Base-by-base conservation (phyloP, 53 echinoderm and acorn worm species). In the Arbacia lixula region DNA sequence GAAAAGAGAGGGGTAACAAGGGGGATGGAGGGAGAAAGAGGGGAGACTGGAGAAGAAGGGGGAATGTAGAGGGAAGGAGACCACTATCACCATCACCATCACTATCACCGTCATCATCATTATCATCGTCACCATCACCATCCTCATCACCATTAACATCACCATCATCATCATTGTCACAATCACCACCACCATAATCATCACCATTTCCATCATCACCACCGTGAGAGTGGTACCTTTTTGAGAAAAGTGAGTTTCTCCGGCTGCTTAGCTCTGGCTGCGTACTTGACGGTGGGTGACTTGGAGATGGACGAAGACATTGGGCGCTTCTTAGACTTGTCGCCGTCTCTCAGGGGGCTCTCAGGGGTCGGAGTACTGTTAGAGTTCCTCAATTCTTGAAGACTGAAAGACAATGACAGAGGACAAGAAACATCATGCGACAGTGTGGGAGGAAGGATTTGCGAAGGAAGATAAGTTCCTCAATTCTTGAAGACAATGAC, bases 241-340 rank as follows among this genome's bases (percentile, higher is more conserved):
- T 93, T 93, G 17, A 96, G 87, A 28, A 96, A 96, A 24, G 85
- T 52, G 41, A 96, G 73, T 88, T 91, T 94, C 79, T 96, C 96
- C 19, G 96, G 96, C 39, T 96, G 96, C 41, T 96, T 96, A 5
- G 91, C 96, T 46, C 96, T 87, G 51, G 93, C 93, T 36, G 96
- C 93, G 65, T 96, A 96, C 60, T 96, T 96, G 52, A 96, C 91
- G 20, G 92, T 89, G 31, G 96, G 96, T 56, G 91, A 91, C 73
- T 96, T 96, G 6, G 93, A 85, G 29, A 95, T 91, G 21, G 90
- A 84, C 3, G 91, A 83, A 43, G 91, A 91, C 19, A 94, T 85
- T 8, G 91, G 66, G 57, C 88, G 87, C 86, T 92, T 93, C 32
- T 76, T 74, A 2, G 85, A 83, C 20, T 81, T 84, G 17, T 94